phyloP scores from a whole-genome alignment of 2,888 invertebrate genomes.

The Ceraclea dissimilis region DNA sequence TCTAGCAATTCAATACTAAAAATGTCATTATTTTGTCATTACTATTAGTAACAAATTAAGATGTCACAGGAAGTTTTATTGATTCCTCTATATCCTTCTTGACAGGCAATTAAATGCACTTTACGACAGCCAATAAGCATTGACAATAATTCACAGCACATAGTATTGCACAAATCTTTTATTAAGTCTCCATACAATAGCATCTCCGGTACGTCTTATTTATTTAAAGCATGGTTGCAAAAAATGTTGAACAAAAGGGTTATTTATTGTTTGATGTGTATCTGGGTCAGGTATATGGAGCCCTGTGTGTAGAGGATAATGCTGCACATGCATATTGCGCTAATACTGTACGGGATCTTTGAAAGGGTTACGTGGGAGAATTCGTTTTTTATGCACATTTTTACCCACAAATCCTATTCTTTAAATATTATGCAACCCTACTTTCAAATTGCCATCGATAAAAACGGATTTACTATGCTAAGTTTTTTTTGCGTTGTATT shows the following conservation, averaged over 20 bases:
- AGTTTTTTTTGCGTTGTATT: constrained; percentile 12
- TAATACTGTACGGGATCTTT: constrained; percentile 14
- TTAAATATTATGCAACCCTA: constrained; percentile 8
- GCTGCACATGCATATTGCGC: constrained; percentile 13
- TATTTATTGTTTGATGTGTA: constrained; percentile 21
- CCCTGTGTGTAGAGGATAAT: not conserved
- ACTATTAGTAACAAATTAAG: not conserved
- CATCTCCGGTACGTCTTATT: constrained; percentile 6
- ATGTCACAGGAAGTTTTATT: not conserved
- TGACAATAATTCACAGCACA: not conserved
- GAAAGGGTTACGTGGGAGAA: constrained; percentile 26
- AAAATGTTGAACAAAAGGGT: constrained; percentile 15
- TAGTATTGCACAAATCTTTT: not conserved
- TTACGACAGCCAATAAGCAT: not conserved
- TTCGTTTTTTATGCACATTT: constrained; percentile 19
- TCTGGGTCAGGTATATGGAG: constrained; percentile 23
- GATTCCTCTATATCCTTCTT: not conserved
- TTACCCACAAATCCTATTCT: constrained; percentile 22
- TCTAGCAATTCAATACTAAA: too few species aligned
- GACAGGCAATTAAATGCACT: not conserved
- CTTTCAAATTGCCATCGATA: constrained; percentile 3
- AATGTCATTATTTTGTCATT: too few species aligned
- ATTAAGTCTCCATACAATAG: not conserved
- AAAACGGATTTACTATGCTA: constrained; percentile 10
- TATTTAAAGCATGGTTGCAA: constrained; percentile 7